Conservation (phyloP, 1,140 invertebrate genomes). For the Pseudoatta argentina region DNA sequence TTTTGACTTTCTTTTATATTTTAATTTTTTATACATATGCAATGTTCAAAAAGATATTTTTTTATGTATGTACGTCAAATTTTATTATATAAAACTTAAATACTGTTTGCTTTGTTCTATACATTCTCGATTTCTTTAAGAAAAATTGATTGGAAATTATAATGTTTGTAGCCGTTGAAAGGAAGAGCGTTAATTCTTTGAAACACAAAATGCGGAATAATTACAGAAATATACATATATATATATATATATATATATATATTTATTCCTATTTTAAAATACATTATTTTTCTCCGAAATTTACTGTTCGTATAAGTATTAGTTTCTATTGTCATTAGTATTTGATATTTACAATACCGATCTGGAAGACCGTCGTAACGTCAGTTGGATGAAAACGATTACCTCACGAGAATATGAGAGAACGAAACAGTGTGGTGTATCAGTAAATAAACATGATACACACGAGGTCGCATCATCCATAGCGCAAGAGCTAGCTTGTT, state of each 20-base stretch:
- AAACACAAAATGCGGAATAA: not conserved
- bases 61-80: no score
- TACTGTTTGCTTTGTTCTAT: no score
- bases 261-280: not conserved
- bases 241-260: no score
- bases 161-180: not conserved
- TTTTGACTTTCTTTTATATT: not conserved
- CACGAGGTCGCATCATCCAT: conserved; percentile 1
- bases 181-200: no score
- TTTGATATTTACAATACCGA: not conserved
- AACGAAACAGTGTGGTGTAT: conserved; percentile 7
- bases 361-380: not conserved
- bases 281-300: not conserved
- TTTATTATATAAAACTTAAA: no score
- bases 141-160: no score
- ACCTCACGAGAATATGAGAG: conserved; percentile 3
- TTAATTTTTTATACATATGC: not conserved
- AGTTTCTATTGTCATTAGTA: not conserved
- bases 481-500: conserved; percentile 73
- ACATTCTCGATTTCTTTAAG: no score
- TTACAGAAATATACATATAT: not conserved
- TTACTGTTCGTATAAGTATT: not conserved
- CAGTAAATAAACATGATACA: conserved; percentile 18
- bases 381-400: conserved; percentile 4
- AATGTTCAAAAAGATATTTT: not conserved